Evolutionary conservation across 2,888 invertebrate species (phyloP).

Genomic region (Microctonus hyperodae): DNA sequence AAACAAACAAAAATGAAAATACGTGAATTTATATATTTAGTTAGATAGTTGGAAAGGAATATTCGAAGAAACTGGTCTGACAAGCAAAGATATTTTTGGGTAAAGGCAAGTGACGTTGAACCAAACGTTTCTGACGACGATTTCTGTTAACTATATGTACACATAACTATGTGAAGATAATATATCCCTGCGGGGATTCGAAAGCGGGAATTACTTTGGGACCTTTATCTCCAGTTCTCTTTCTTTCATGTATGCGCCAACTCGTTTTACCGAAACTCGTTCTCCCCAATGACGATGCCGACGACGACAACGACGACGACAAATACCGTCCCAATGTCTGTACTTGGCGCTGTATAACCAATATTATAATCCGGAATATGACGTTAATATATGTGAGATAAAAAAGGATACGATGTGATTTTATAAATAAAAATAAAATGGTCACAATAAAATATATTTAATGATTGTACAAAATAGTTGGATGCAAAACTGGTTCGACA

Average conservation of each 20-base stretch:
- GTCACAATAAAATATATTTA: background rate
- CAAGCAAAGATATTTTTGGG: constrained; percentile 29
- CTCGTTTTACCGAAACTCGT: constrained; percentile 21
- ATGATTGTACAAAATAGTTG: background rate
- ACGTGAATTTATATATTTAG: too few relatives aligned
- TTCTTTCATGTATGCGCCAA: constrained; percentile 3
- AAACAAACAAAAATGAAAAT: background rate
- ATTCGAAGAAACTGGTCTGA: constrained; percentile 22
- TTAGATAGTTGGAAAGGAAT: background rate
- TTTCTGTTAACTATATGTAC: constrained; percentile 9
- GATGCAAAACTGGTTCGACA: constrained; percentile 12
- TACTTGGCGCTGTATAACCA: background rate
- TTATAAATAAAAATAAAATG: background rate
- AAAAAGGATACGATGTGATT: background rate
- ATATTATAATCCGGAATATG: constrained; percentile 1
- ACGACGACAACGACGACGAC: background rate
- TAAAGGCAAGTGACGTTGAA: constrained; percentile 34
- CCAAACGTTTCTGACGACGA: constrained; percentile 30
- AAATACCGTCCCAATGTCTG: constrained; percentile 1
- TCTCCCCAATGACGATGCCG: background rate
- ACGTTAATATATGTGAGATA: background rate
- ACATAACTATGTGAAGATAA: background rate
- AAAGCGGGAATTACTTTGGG: constrained; percentile 1
- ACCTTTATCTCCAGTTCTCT: constrained; percentile 4
- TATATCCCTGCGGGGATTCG: constrained; percentile 3